phyloP scores from a whole-genome alignment of 2,797 vertebrate species.

The Vipera latastei region DNA sequence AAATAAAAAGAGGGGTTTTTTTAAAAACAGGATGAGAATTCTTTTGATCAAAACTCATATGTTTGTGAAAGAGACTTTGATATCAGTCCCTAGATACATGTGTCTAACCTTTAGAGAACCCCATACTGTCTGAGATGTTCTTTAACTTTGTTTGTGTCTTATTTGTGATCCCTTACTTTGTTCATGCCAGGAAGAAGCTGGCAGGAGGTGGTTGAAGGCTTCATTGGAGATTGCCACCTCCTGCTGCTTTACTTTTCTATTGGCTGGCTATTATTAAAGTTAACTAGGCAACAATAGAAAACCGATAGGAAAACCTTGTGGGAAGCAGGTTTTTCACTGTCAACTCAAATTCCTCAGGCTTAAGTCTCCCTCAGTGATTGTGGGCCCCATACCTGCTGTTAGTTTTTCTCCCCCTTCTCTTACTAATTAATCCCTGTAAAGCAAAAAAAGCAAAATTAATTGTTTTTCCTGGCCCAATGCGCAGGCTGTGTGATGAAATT shows the following conservation, averaged over 20 bases:
- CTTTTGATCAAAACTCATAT: slow-evolving; percentile 27
- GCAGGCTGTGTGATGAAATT: slow-evolving; percentile 26
- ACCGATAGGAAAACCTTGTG: slow-evolving; percentile 38
- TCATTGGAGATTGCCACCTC: slow-evolving; percentile 22
- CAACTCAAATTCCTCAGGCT: slow-evolving; percentile 52
- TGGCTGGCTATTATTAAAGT: slow-evolving; percentile 51
- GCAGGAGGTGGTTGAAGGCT: not conserved
- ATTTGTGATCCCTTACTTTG: not conserved
- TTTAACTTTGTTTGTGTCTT: not conserved
- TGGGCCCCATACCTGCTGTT: slow-evolving; percentile 44
- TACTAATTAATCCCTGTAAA: slow-evolving; percentile 56
- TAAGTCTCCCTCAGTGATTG: slow-evolving; percentile 38
- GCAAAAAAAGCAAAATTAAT: slow-evolving; percentile 51
- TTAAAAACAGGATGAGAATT: not conserved
- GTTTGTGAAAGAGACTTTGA: slow-evolving; percentile 34
- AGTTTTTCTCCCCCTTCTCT: slow-evolving; percentile 38
- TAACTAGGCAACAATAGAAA: slow-evolving; percentile 54
- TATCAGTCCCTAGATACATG: slow-evolving; percentile 6
- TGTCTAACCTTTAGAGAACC: not conserved
- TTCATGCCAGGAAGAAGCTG: not conserved
- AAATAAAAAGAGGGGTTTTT: not conserved
- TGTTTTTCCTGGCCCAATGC: slow-evolving; percentile 44
- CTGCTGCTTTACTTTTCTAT: slow-evolving; percentile 52
- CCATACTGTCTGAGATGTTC: not conserved
- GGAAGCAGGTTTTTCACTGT: slow-evolving; percentile 43